A percentile compares a stretch with the other conserved stretches of the same genome.
phyloP scores from a whole-genome alignment of 2,888 invertebrate species.

The Antheraea yamamai region DNA sequence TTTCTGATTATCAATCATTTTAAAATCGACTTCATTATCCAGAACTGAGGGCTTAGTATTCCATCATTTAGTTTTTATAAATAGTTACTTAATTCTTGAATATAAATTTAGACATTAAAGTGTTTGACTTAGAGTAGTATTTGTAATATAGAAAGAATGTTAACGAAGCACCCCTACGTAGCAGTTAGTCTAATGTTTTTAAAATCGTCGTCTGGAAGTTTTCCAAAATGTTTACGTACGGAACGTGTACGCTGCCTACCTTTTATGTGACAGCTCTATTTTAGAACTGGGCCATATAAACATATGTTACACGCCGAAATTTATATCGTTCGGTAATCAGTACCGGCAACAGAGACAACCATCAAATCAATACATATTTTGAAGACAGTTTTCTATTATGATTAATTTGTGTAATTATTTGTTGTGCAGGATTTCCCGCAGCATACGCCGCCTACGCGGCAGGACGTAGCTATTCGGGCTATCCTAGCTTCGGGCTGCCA shows the following conservation, averaged over 20 bases:
- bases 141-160: constrained; percentile 39
- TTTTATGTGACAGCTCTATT: constrained; percentile 72
- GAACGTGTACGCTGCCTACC: constrained; percentile 59
- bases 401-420: constrained; percentile 59
- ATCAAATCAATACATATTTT: not conserved
- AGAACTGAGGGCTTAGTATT: not conserved
- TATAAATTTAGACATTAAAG: not conserved
- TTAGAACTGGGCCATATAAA: constrained; percentile 65
- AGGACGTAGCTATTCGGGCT: constrained; percentile 97
- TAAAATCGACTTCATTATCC: constrained; percentile 45
- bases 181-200: constrained; percentile 56
- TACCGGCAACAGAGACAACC: constrained; percentile 32
- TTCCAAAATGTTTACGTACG: constrained; percentile 72
- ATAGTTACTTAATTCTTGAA: not conserved
- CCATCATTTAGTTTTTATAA: not conserved
- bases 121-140: constrained; percentile 33
- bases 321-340: constrained; percentile 50
- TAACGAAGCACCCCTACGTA: constrained; percentile 41
- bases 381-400: constrained; percentile 21
- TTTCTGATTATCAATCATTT: constrained; percentile 59
- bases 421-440: constrained; percentile 93
- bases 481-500: constrained; percentile 98
- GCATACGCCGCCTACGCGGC: constrained; percentile 98
- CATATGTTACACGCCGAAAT: constrained; percentile 56
- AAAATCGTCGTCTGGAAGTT: constrained; percentile 70